Conservation (phyloP, 1,140 invertebrate genomes). For the Sarcophaga peregrina region DNA sequence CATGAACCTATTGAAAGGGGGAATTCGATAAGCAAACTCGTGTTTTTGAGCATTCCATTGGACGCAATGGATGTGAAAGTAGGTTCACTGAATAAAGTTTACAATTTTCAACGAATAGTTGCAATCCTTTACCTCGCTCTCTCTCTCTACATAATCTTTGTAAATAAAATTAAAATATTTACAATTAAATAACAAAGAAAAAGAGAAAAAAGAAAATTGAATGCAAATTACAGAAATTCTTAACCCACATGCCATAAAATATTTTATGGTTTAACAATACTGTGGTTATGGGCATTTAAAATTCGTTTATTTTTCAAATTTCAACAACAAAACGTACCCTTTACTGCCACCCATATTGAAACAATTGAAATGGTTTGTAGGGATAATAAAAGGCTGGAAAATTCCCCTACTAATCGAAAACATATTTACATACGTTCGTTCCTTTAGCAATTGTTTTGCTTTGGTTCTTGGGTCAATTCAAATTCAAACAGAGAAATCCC, state of each 20-base stretch:
- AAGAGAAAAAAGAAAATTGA: too few relatives aligned
- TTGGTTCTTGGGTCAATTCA: neutral
- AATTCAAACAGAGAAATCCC: conserved; percentile 19
- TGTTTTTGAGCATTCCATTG: too few relatives aligned
- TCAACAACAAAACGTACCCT: conserved; percentile 8
- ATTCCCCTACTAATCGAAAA: conserved; percentile 22
- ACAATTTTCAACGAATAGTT: too few relatives aligned
- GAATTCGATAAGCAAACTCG: too few relatives aligned
- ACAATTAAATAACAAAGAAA: neutral
- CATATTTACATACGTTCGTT: neutral
- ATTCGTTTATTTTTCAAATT: neutral
- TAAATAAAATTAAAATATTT: conserved; percentile 7
- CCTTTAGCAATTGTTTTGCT: neutral
- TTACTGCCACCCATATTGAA: conserved; percentile 14
- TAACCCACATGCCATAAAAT: neutral
- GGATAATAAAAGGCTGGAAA: conserved; percentile 13
- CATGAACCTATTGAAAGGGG: too few relatives aligned
- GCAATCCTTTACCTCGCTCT: too few relatives aligned
- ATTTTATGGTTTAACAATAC: neutral
- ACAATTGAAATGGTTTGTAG: neutral
- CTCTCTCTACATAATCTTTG: neutral
- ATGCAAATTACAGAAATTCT: neutral
- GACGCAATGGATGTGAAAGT: too few relatives aligned
- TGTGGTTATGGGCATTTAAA: neutral
- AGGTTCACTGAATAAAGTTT: too few relatives aligned